These are phyloP conservation scores for Oryzias javanicus DNA, from an alignment of 2,113 vertebrate species.

Conservation along the genomic window DNA sequence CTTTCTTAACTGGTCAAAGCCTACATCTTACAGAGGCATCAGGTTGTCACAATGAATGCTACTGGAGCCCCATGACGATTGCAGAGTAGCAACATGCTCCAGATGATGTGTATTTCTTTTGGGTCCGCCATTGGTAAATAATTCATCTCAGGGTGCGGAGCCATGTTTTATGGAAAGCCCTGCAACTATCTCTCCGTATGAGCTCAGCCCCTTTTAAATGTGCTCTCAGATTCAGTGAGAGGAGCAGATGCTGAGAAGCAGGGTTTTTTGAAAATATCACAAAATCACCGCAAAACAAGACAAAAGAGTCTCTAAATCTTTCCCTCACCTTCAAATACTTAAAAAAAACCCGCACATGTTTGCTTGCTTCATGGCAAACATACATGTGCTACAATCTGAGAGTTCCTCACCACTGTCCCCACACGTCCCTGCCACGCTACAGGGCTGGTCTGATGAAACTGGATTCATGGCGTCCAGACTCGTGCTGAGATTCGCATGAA, in stretches of 20 bases:
- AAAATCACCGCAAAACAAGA: slow-evolving; percentile 5
- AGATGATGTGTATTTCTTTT: slow-evolving; percentile 60
- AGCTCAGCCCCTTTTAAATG: slow-evolving; percentile 12
- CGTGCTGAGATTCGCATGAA: slow-evolving; percentile 61
- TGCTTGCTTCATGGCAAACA: slow-evolving; percentile 54
- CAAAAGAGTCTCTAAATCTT: slow-evolving; percentile 8
- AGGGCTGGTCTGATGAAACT: slow-evolving; percentile 42
- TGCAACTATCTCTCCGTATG: slow-evolving; percentile 31
- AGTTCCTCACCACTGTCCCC: slow-evolving; percentile 29
- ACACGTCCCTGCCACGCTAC: slow-evolving; percentile 27
- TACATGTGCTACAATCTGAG: slow-evolving; percentile 64
- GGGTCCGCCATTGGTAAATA: slow-evolving; percentile 30
- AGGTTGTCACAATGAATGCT: slow-evolving; percentile 38
- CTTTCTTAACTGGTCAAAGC: slow-evolving; percentile 72
- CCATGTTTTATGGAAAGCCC: slow-evolving; percentile 43
- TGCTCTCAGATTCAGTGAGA: slow-evolving; percentile 44
- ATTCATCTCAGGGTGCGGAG: slow-evolving; percentile 46
- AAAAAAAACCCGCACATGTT: slow-evolving; percentile 50
- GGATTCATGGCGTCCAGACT: slow-evolving; percentile 66
- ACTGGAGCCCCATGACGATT: slow-evolving; percentile 35
- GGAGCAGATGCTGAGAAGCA: slow-evolving; percentile 71
- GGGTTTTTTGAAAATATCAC: slow-evolving; percentile 33
- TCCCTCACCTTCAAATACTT: slow-evolving; percentile 28
- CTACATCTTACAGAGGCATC: slow-evolving; percentile 75
- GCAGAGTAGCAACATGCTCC: slow-evolving; percentile 24